Conservation (phyloP, 2,888 invertebrate species). For the Melitaea athalia region DNA sequence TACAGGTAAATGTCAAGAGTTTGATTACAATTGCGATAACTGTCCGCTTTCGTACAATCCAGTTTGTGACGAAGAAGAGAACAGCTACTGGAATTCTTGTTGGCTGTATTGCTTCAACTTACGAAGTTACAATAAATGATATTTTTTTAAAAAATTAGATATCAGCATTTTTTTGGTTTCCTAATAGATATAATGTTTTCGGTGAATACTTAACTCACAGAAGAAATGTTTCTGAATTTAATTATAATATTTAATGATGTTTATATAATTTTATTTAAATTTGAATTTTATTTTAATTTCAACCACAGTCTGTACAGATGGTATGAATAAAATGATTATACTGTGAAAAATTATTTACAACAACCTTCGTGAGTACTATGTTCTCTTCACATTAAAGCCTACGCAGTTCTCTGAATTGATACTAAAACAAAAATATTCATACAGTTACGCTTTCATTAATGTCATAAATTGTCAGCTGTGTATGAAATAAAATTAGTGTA, state of each 20-base stretch:
- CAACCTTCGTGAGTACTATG: background rate
- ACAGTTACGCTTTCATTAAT: background rate
- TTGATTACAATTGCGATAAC: constrained; percentile 34
- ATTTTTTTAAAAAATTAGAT: background rate
- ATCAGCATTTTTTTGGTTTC: background rate
- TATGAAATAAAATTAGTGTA: background rate
- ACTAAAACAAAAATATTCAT: background rate
- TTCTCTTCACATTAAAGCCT: background rate
- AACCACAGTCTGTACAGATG: background rate
- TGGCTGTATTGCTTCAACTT: constrained; percentile 43
- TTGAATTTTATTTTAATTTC: background rate
- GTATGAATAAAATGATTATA: background rate
- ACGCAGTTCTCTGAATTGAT: background rate
- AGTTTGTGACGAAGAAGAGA: constrained; percentile 46
- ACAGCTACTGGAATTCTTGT: constrained; percentile 47
- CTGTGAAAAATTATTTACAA: background rate
- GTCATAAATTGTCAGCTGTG: background rate
- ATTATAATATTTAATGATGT: background rate
- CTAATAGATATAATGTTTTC: too few species aligned
- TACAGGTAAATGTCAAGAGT: constrained; percentile 30
- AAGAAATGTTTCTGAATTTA: background rate
- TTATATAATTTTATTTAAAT: background rate
- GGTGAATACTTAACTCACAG: too few species aligned
- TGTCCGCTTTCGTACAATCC: constrained; percentile 34
- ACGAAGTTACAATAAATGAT: background rate